Evolutionary conservation across 2,113 vertebrate species (phyloP), one percentile per base, ranked within the genome.

Genomic region (Cynopterus brachyotis): DNA sequence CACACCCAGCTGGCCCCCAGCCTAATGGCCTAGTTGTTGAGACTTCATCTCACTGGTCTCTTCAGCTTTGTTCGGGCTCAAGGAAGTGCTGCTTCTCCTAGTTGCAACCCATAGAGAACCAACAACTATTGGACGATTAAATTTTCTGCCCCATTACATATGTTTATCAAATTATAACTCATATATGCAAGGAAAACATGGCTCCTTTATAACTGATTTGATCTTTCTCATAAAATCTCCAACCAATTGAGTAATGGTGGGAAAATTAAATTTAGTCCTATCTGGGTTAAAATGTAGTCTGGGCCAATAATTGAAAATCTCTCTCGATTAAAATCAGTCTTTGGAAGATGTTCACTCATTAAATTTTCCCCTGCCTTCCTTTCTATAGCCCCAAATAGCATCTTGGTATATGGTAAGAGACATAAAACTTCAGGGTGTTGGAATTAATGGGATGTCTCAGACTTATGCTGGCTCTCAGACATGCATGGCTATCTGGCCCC

Each of bases 1-100:
- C 76, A 59, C 40, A 47, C 64, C 93, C 75, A n/a, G 28, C 19
- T 97, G 97, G 97, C 91, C 81, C 35, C 19, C 28, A 73, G 90
- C 96, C 96, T 95, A 97, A 97, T 32, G 80, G 90, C 76, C 57
- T 81, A 20, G 67, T 40, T 69, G 67, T 75, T 67, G 76, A 78
- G 45, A 79, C 2, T 84, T 17, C 55, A 57, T 92, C 45, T 82
- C 92, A 70, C 35, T 93, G 40, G 32, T 53, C 35, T 78, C 80
- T 96, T 95, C 66, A 92, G 86, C 20, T 81, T 95, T 88, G 90
- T 92, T 95, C 45, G 35, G 19, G 24, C 66, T 91, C 87, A 75
- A 92, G 72, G 75, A 97, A 81, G 62, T 35, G 19, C 30, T 92
- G 40, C 40, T 70, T n/a, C 94, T 83, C 64, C n/a, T 40, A 57